Base-by-base conservation (phyloP, 1,140 invertebrate genomes). In the Zaprionus ghesquierei region DNA sequence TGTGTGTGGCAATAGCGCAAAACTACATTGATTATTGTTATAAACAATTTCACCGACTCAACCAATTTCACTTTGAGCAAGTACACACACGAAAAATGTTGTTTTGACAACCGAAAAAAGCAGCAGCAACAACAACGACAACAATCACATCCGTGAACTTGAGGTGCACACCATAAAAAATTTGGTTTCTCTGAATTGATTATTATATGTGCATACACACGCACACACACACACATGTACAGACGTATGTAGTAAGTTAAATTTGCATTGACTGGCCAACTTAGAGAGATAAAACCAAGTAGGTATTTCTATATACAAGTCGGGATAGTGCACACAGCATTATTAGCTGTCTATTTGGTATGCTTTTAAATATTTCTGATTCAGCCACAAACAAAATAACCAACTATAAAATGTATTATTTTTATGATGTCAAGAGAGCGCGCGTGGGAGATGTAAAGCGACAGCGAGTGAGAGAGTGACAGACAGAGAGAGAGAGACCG, bases 51-150 rank as follows among this genome's bases (percentile, higher is more conserved):
- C 63, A 68, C 69, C 55, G 25, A 53, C 55, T 29, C 64, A 38
- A 60, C 31, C 38, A 69, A 73, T 73, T 74, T 69, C 71, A 66
- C 75, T 78, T 78, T 75, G 58, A 33, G 61, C 65, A 66, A 62
- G 38, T 46, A 69, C 70, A 63, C 60, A 62, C 55, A 31, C 31
- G 12, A 72, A 63, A 75, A 46, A 53, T 84, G 69, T 77, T 85
- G 78, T 78, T 78, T 70, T 79, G 81, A 87, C 81, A 87, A 81
- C 69, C 81, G n/a, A n/a, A n/a, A 77, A 44, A 69, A 81, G 69
- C 78, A 76, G 53, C 78, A 73, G 10, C 12, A 51, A 13, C 20
- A 60, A 55, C 23, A 53, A 60, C 33, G 41, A 23, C 33, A 23
- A 44, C 31, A 18, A 62, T 27, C 41, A 51, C 46, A 68, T 44